A percentile compares a stretch with the other conserved stretches of the same genome.
These are phyloP conservation scores for Dorcus hopei DNA, from an alignment of 2,888 invertebrate species.

Conservation along the genomic window DNA sequence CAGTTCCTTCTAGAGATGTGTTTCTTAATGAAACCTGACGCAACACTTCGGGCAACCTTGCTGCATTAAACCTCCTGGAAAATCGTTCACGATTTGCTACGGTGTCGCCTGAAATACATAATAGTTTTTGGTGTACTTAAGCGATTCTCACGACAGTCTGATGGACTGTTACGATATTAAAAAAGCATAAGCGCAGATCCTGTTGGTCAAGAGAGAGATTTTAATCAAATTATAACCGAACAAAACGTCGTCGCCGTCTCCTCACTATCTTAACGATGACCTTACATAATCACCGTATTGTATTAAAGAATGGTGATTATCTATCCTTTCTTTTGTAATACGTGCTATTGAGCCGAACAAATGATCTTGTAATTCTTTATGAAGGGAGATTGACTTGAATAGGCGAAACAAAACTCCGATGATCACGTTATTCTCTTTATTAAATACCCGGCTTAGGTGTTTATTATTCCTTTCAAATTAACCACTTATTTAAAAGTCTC, in stretches of 20 bases:
- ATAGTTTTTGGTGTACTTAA: too few relatives aligned
- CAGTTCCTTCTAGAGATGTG: conserved; percentile 8
- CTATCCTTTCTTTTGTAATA: conserved; percentile 22
- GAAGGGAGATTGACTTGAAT: background rate
- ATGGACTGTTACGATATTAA: too few relatives aligned
- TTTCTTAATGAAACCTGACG: conserved; percentile 10
- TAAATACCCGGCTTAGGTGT: background rate
- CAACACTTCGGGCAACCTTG: conserved; percentile 7
- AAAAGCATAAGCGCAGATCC: too few relatives aligned
- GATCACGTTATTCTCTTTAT: background rate
- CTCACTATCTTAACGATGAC: conserved; percentile 14
- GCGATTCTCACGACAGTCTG: too few relatives aligned
- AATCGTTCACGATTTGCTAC: too few relatives aligned
- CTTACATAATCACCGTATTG: conserved; percentile 31
- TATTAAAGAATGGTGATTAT: conserved; percentile 32
- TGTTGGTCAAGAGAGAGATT: background rate
- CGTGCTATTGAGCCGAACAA: conserved; percentile 11
- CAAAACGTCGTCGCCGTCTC: background rate
- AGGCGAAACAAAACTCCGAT: background rate
- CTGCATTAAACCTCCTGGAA: too few relatives aligned
- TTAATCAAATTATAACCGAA: background rate
- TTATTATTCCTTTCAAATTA: conserved; percentile 1
- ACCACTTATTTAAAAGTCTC: background rate
- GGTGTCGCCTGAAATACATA: too few relatives aligned
- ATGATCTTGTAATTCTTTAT: conserved; percentile 8